Percentiles rank a stretch among this genome's conserved stretches.
phyloP scores from a whole-genome alignment of 2,113 vertebrate genomes.

The Erinaceus europaeus region DNA sequence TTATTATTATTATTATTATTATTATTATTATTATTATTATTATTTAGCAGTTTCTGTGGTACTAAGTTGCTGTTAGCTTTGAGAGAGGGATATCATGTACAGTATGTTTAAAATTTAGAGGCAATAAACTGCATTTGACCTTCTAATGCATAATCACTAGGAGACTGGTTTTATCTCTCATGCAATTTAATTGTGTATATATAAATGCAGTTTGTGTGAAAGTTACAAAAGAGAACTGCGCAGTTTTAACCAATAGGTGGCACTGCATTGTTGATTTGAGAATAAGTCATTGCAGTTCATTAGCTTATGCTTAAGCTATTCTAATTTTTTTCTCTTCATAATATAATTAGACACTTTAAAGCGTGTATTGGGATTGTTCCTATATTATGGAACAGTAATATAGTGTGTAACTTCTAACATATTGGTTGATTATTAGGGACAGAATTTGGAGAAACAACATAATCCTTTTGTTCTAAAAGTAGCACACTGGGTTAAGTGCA shows the following conservation, averaged over 20 bases:
- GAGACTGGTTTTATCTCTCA: not conserved
- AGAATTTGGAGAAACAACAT: constrained; percentile 9
- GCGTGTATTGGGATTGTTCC: not conserved
- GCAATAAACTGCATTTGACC: not conserved
- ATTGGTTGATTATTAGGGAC: not conserved
- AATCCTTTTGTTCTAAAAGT: constrained; percentile 14
- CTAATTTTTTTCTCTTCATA: not conserved
- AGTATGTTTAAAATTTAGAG: not conserved
- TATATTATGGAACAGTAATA: not conserved
- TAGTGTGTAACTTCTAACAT: not conserved
- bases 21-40: no score
- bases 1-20: no score
- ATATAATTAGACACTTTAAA: constrained; percentile 4
- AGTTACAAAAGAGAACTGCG: not conserved
- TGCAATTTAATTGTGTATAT: not conserved
- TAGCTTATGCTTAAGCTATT: not conserved
- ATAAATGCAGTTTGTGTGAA: not conserved
- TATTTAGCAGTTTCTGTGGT: not conserved
- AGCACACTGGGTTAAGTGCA: no score
- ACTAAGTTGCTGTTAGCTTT: not conserved
- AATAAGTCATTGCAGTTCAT: not conserved
- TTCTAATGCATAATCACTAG: not conserved
- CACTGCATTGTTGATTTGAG: constrained; percentile 34
- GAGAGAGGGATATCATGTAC: not conserved
- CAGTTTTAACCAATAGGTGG: constrained; percentile 63